These are phyloP conservation scores for Mus pahari DNA, from an alignment of 2,113 vertebrate species.

Conservation along the genomic window DNA sequence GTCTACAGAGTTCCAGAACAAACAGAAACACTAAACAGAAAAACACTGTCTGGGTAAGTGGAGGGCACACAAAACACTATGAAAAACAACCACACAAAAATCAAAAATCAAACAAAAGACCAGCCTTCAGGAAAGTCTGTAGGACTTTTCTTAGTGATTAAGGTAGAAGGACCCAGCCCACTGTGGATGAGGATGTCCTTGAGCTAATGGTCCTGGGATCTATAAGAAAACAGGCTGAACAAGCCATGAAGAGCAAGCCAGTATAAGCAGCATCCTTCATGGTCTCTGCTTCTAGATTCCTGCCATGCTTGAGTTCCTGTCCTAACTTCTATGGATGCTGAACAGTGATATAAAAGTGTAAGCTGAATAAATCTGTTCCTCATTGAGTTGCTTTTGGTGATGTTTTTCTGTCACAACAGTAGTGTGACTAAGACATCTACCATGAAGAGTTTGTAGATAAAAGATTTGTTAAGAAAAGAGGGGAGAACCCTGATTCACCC, in stretches of 20 bases:
- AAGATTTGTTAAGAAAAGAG: not conserved
- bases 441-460: not conserved
- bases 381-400: not conserved
- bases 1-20: not conserved
- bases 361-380: not conserved
- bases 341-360: not conserved
- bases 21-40: not conserved
- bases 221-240: not conserved
- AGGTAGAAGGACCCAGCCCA: no score
- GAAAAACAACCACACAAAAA: not conserved
- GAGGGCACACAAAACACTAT: not conserved
- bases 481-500: not conserved
- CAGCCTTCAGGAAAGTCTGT: not conserved
- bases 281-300: not conserved
- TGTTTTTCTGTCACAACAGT: not conserved
- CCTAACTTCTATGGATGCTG: no score
- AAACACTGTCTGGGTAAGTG: not conserved
- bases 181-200: not conserved
- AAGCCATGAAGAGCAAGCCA: not conserved
- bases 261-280: not conserved
- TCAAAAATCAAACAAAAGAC: not conserved
- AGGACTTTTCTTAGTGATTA: no score
- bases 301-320: not conserved
- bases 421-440: not conserved
- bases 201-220: not conserved